Percentiles rank a stretch among this genome's conserved stretches.
phyloP scores from a whole-genome alignment of 1,140 invertebrate genomes.

The Zelostemma sp. region DNA sequence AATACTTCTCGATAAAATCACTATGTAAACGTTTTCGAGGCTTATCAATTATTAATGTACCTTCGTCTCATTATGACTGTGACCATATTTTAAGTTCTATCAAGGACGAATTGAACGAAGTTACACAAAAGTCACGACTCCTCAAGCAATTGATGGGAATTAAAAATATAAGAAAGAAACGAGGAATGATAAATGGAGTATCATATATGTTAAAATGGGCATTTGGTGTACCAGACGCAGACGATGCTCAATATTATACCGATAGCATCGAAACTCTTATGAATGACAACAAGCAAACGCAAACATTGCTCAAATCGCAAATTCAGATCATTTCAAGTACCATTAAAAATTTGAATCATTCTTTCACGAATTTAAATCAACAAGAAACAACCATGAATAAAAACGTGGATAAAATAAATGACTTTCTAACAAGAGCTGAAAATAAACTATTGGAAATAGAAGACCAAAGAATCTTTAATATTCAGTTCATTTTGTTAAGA shows the following conservation, averaged over 20 bases:
- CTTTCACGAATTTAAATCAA: constrained; percentile 23
- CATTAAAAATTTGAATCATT: constrained; percentile 34
- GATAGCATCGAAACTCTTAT: constrained; percentile 38
- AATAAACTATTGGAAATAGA: constrained; percentile 24
- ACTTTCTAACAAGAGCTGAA: constrained; percentile 11
- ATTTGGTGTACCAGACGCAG: constrained; percentile 52
- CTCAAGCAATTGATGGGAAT: constrained; percentile 22
- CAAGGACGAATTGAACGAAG: constrained; percentile 2
- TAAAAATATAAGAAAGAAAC: constrained; percentile 20
- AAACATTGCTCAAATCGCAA: constrained; percentile 37
- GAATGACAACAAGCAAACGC: constrained; percentile 30
- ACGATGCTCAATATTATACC: constrained; percentile 50
- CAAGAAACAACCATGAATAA: constrained; percentile 30
- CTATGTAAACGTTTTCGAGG: no score
- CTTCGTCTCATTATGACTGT: no score
- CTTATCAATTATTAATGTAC: no score
- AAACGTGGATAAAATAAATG: constrained; percentile 36
- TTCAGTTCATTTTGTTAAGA: no score
- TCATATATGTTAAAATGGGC: constrained; percentile 54
- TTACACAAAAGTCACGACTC: constrained; percentile 23
- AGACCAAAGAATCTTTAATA: constrained; percentile 4
- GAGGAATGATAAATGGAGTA: constrained; percentile 49
- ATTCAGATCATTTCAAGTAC: constrained; percentile 24
- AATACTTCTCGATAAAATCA: no score
- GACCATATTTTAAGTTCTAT: no score